These are phyloP conservation scores for Rapana venosa DNA, from an alignment of 2,888 invertebrate species.

Conservation along the genomic window DNA sequence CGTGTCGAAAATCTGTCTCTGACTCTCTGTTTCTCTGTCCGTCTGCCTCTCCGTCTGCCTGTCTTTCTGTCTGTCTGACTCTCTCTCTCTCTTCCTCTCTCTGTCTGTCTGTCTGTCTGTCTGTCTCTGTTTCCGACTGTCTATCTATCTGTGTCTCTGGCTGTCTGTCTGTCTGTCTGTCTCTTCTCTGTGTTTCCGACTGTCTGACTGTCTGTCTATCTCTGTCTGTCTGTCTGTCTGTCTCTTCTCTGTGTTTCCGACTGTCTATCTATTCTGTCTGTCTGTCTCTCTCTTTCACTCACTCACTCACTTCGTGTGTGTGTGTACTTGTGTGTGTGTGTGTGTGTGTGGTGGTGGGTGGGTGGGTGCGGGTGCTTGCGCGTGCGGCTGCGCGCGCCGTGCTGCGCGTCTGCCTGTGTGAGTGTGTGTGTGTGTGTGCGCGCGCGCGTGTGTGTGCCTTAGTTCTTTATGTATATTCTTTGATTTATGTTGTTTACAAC, in stretches of 20 bases:
- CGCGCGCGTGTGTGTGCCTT: background rate
- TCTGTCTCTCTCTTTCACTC: background rate
- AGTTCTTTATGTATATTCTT: background rate
- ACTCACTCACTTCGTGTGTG: background rate
- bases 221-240: background rate
- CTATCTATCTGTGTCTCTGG: background rate
- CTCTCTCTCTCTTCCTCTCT: background rate
- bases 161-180: background rate
- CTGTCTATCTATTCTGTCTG: background rate
- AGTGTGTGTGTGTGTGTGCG: background rate
- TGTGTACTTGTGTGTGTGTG: background rate
- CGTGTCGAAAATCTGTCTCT: too few relatives aligned
- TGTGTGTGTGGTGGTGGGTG: background rate
- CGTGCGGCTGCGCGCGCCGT: background rate
- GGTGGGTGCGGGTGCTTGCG: background rate
- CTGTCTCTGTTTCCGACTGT: background rate
- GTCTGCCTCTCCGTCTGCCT: background rate
- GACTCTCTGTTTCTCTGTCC: background rate
- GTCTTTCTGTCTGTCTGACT: background rate
- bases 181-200: background rate
- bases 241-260: too few relatives aligned
- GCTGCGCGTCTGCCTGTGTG: background rate
- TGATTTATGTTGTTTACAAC: background rate
- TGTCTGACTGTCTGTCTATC: background rate
- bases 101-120: background rate